A percentile compares a stretch with the other conserved stretches of the same genome.
Conservation (phyloP, 2,797 vertebrate species). For the Poecilia velifera region DNA sequence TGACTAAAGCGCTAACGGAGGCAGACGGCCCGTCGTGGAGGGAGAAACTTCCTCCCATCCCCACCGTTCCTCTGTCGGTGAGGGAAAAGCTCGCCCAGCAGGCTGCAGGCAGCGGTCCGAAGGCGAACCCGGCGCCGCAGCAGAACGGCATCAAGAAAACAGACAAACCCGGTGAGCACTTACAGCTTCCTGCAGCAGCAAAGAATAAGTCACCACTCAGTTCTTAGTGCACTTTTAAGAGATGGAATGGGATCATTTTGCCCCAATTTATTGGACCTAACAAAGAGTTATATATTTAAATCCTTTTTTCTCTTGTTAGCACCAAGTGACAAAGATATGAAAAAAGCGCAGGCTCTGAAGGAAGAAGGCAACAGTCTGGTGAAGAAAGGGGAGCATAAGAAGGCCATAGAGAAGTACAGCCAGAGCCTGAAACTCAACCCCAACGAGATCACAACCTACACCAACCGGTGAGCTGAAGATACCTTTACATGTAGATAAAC, state of each 20-base stretch:
- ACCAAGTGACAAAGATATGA: constrained; percentile 70
- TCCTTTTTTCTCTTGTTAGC: constrained; percentile 55
- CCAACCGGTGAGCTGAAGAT: constrained; percentile 86
- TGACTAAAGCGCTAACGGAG: constrained; percentile 89
- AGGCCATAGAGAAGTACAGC: constrained; percentile 91
- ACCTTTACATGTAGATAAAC: not conserved
- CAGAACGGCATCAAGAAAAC: constrained; percentile 62
- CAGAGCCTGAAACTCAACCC: constrained; percentile 87
- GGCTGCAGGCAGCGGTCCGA: constrained; percentile 9
- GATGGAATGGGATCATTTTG: not conserved
- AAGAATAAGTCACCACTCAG: not conserved
- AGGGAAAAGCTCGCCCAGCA: constrained; percentile 78
- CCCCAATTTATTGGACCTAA: not conserved
- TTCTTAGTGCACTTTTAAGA: not conserved
- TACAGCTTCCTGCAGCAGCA: not conserved
- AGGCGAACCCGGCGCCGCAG: constrained; percentile 23
- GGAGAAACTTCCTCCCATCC: constrained; percentile 89
- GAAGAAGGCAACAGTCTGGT: constrained; percentile 93
- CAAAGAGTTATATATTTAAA: not conserved
- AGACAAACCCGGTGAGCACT: constrained; percentile 51
- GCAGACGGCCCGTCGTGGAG: constrained; percentile 88
- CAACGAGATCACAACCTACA: constrained; percentile 86
- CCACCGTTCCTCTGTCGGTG: constrained; percentile 85
- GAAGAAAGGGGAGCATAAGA: constrained; percentile 89
- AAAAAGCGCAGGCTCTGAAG: constrained; percentile 84